Base-by-base conservation (phyloP, 2,888 invertebrate species). In the Lathronympha strigana region DNA sequence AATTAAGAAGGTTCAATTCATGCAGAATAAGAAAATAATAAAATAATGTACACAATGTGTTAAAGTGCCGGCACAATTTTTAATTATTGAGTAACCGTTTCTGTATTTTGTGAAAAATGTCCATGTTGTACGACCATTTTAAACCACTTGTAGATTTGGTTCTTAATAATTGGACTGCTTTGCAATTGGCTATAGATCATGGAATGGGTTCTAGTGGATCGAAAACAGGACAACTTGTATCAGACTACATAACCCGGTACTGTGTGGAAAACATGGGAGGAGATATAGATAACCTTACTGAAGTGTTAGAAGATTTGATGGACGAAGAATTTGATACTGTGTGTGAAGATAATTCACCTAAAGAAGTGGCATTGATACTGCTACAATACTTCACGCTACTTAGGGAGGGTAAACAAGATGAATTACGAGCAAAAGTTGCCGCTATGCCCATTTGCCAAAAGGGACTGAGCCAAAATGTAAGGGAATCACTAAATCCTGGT, bases 251-350 rank as follows among this genome's bases (percentile, higher is more conserved):
- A 66, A 93, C 94, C 28, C 88, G 94, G 68, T 94, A 93, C 75
- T 95, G 95, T 75, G 92, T 94, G 17, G 91, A 92, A 67, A 93
- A 94, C 76, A 90, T 93, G 67, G 89, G 94, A 5, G 89, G 94
- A 6, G 93, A 94, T 33, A 81, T 85, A 53, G 91, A 93, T 62
- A 94, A 94, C 69, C 88, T 95, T 3, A 90, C 93, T 45, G 95
- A 95, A 74, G 90, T 94, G 0, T 77, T 96, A 28, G 95, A 95
- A 75, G 95, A 95, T 71, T 86, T 95, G 31, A 94, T 95, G 93
- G 95, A 95, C 79, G 94, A 95, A 75, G 95, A 95, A 76, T 95
- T 95, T 82, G 93, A 95, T 67, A 95, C 95, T 25, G 89, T 94
- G 4, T 95, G 95, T 77, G 95, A 95, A 83, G 95, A 96, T 76